Percentiles rank a stretch among this genome's conserved stretches.
Conservation (phyloP, 2,113 vertebrate species). For the Eidolon helvum region DNA sequence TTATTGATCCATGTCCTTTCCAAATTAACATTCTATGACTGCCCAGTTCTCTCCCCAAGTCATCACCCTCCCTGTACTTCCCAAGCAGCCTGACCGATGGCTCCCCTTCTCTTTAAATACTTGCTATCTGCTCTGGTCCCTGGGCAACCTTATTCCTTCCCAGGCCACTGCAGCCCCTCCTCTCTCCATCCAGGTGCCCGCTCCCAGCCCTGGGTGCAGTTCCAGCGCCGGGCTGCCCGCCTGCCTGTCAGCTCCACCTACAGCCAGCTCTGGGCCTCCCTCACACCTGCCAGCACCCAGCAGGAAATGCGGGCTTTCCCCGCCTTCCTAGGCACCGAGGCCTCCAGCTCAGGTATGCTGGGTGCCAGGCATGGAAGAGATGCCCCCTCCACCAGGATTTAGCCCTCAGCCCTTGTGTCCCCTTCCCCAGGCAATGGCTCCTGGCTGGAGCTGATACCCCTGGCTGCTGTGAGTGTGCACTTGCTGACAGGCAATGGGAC, state of each 20-base stretch:
- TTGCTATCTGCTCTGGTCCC: neutral
- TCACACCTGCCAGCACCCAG: conserved; percentile 92
- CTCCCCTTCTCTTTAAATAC: neutral
- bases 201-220: conserved; percentile 94
- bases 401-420: neutral
- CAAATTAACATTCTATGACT: neutral
- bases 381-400: accelerated
- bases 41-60: neutral
- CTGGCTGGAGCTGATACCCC: conserved; percentile 89
- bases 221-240: conserved; percentile 91
- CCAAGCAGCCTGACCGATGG: neutral
- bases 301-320: conserved; percentile 93
- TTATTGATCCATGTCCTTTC: neutral
- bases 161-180: neutral
- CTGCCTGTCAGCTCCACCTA: conserved; percentile 90
- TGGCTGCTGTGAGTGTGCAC: conserved; percentile 90
- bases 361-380: neutral
- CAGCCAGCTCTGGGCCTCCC: conserved; percentile 90
- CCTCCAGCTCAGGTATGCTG: conserved; percentile 88
- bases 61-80: neutral
- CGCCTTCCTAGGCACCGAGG: conserved; percentile 92
- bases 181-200: conserved; percentile 85
- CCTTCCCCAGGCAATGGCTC: conserved; percentile 81
- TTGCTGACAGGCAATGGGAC: conserved; percentile 89
- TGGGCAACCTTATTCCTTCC: neutral